Evolutionary conservation across 2,888 invertebrate genomes (phyloP), one percentile per base, ranked within the genome.

Genomic region (Ornithoptera priamus): DNA sequence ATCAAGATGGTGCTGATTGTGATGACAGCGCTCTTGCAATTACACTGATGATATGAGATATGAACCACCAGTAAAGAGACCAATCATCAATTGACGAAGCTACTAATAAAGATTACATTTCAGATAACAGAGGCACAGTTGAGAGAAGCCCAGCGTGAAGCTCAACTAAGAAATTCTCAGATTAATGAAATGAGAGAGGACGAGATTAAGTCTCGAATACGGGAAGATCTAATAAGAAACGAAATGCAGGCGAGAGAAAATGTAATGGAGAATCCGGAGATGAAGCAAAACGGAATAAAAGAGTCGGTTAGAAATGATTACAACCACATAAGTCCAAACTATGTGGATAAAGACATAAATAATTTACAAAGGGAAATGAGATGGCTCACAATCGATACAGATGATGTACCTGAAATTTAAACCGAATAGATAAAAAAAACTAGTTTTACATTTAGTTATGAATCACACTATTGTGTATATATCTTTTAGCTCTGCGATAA

Each of bases 341-440:
- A 67, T 0, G 69, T 70, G 17, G 71, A 73, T 22, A 74, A 71
- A 50, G 65, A 72, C 3, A 22, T 72, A 39, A 72, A 74, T 53
- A 74, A 73, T 30, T 63, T 75, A 17, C 71, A 72, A 6, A 66
- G 71, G 1, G 73, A 75, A 56, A 59, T 76, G 46, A 67, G 71
- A 63, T 76, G 76, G 76, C 68, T 76, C 6, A 74, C 75, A 2
- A 67, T 73, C 22, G 69, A 74, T n/a, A 73, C 63, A 18, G 72
- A 74, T 42, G 72, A 75, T 53, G 61, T 53, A 4, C 24, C 58
- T 58, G 65, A 58, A 12, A 65, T 65, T 60, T 18, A 50, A 50
- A 18, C 50, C 17, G 17, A 4, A 17, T 50, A 17, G 17, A 50
- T 50, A 18, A 50, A 46, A 15, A 15, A 46, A 15, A 50, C 18